phyloP scores from a whole-genome alignment of 1,140 invertebrate species.

The Lordiphosa mommai region DNA sequence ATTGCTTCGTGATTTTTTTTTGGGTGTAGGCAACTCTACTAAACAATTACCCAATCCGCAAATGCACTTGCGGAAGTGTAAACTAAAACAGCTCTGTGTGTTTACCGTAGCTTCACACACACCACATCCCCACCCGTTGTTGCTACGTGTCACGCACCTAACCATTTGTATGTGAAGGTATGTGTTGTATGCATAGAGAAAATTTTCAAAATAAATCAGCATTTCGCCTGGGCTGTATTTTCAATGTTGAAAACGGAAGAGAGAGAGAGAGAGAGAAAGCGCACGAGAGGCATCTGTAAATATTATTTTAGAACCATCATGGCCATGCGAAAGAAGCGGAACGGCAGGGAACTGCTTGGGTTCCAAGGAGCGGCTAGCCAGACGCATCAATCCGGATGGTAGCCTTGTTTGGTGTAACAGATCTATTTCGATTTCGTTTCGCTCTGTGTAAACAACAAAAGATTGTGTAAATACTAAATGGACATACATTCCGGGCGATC shows the following conservation, averaged over 20 bases:
- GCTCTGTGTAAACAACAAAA: not conserved
- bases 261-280: not conserved
- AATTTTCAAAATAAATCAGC: conserved; percentile 29
- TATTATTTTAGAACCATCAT: conserved; percentile 5
- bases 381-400: not conserved
- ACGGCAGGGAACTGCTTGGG: conserved; percentile 1
- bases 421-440: conserved; percentile 8
- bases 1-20: too few species aligned
- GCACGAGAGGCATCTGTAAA: conserved; percentile 8
- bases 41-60: too few species aligned
- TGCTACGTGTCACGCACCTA: conserved; percentile 4
- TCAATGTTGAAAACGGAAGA: conserved; percentile 4
- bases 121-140: not conserved
- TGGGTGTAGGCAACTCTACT: too few species aligned
- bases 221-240: conserved; percentile 26
- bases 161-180: not conserved
- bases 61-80: too few species aligned
- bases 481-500: not conserved
- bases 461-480: conserved; percentile 9
- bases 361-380: conserved; percentile 1
- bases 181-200: not conserved
- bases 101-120: too few species aligned
- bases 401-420: not conserved
- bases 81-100: too few species aligned
- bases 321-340: conserved; percentile 1